Base-by-base conservation (phyloP, 2,888 invertebrate species). In the Teinopalpus imperialis region DNA sequence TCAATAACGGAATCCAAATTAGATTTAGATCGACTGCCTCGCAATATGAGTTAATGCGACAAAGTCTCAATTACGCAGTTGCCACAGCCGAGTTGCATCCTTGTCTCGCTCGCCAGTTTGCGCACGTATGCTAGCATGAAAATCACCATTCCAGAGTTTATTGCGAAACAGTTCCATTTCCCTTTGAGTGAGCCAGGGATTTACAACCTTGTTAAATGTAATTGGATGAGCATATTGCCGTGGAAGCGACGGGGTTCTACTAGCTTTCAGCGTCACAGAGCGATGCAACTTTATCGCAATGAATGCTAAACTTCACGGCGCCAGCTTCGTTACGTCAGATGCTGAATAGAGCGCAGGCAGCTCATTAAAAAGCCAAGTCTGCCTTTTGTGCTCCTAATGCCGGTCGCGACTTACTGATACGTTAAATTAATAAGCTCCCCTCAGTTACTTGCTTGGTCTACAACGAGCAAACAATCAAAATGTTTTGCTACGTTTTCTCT, bases 111-210 rank as follows among this genome's bases (percentile, higher is more conserved):
- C 24, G 8, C 10, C 16, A 10, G 16, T 27, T 26, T 8, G 24
- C 31, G 10, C 37, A 21, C 32, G 39, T 39, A 39, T 27, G 26
- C 32, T 10, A 21, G 18, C 12, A 29, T 35, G 35, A 35, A 35
- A 27, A 40, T 46, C 40, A 40, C 30, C 46, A 29, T 35, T 35
- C 29, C 29, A 12, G 12, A 27, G 4, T 34, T 29, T 35, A 56
- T 54, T 56, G 51, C 50, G 57, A 66, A 61, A 67, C 46, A 59
- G 67, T 68, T 59, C 62, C 53, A 61, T 60, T 61, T 59, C 53
- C n/a, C 56, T 59, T 48, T 48, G 63, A 57, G 45, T 43, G 49
- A 46, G 43, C 49, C 48, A 45, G 51, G 55, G 60, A 60, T 57
- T 59, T 57, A 60, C 53, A 61, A 54, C 60, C 55, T 59, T 60